Base-by-base conservation (phyloP, 1,140 invertebrate species). In the Brachionus asplanchnoidis region DNA sequence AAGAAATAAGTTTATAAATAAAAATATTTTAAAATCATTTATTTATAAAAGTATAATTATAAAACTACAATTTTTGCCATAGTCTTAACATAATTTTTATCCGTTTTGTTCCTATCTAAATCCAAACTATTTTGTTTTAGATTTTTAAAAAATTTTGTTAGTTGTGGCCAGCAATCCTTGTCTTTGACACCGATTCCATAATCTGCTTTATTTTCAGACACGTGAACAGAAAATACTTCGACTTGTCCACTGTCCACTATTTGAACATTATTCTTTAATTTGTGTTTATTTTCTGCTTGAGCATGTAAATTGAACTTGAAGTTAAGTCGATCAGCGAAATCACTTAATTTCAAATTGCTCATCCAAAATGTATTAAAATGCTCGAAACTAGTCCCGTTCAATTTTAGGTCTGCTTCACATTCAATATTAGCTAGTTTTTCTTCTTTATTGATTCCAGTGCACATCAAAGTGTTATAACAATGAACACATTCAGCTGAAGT, bases 301-400 rank as follows among this genome's bases (percentile, higher is more conserved):
- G 68, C 68, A 42, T 73, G 32, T 7, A 73, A 73, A 40, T 73
- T 73, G n/a, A 73, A 73, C n/a, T 73, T 73, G 14, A 20, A 40
- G 7, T 40, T 73, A 9, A 73, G 11, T 40, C 20, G n/a, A 20
- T 40, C 36, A 12, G 68, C 9, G 8, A 42, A 73, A 42, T 73
- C 40, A 11, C 40, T n/a, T 17, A 73, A 73, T 73, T 73, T 73
- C 7, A 73, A 20, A 73, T 42, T 42, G n/a, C 32, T 73, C 9
- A 73, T 42, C 68, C 68, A 73, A 0, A 73, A 73, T 14, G 28
- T 20, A n/a, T 40, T 42, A n/a, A 42, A 42, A n/a, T 73, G 17
- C 0, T 73, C 14, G 9, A 42, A 73, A 9, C 17, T 42, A 8
- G 20, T 77, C 26, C 20, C 23, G 40, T 75, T 75, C 23, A 77